Evolutionary conservation across 1,140 invertebrate species (phyloP).

Genomic region (Spodoptera litura): DNA sequence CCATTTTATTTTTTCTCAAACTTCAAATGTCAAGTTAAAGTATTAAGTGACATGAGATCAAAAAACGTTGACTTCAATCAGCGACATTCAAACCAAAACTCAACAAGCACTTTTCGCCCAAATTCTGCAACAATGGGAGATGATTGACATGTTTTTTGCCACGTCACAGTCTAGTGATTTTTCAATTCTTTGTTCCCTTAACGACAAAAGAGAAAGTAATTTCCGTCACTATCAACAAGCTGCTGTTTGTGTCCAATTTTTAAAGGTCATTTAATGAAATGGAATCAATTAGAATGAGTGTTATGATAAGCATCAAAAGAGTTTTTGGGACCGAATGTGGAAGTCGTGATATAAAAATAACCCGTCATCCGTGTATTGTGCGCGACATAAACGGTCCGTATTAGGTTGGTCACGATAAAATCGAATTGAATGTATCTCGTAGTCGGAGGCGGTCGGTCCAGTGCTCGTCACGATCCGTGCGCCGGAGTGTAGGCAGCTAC

Average conservation of each 20-base stretch:
- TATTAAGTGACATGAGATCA: slow-evolving; percentile 35
- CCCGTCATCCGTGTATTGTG: slow-evolving; percentile 50
- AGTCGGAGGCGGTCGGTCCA: slow-evolving; percentile 59
- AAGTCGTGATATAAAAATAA: slow-evolving; percentile 40
- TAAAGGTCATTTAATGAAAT: slow-evolving; percentile 21
- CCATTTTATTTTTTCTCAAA: background rate
- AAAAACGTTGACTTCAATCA: slow-evolving; percentile 37
- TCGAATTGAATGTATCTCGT: slow-evolving; percentile 56
- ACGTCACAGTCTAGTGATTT: slow-evolving; percentile 57
- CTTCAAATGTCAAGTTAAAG: slow-evolving; percentile 44
- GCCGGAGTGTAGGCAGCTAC: slow-evolving; percentile 79
- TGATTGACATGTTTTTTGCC: slow-evolving; percentile 66
- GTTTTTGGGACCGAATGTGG: slow-evolving; percentile 10
- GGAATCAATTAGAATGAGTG: slow-evolving; percentile 21
- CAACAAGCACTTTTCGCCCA: slow-evolving; percentile 44
- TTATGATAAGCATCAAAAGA: slow-evolving; percentile 19
- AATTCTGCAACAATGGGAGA: slow-evolving; percentile 55
- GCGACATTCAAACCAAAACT: slow-evolving; percentile 46
- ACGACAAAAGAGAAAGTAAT: slow-evolving; percentile 66
- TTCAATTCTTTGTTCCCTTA: slow-evolving; percentile 56
- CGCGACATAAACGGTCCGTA: slow-evolving; percentile 50
- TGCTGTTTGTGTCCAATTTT: slow-evolving; percentile 18
- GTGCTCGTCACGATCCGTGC: slow-evolving; percentile 72
- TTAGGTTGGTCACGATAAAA: slow-evolving; percentile 62
- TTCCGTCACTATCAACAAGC: slow-evolving; percentile 38